These are phyloP conservation scores for Lingula anatina DNA, from an alignment of 2,888 invertebrate species.

Conservation along the genomic window DNA sequence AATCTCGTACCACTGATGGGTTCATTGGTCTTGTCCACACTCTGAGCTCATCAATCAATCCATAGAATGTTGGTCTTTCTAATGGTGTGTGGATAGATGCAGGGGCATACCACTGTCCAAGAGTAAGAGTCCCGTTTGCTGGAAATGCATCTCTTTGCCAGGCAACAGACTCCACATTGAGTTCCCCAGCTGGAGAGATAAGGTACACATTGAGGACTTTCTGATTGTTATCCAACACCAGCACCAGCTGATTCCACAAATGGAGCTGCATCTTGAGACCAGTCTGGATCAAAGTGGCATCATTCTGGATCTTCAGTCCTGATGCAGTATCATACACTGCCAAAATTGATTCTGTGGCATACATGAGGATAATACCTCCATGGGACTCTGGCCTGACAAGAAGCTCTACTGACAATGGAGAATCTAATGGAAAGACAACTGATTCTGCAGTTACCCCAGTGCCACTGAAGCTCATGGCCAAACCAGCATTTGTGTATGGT, in stretches of 20 bases:
- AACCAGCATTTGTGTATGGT: too few relatives aligned
- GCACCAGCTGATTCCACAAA: conserved; percentile 24
- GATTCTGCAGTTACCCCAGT: conserved; percentile 1
- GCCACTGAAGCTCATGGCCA: background rate
- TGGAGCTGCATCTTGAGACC: conserved; percentile 13
- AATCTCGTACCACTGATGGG: conserved; percentile 19
- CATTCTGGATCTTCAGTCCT: conserved; percentile 8
- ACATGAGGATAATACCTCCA: conserved; percentile 21
- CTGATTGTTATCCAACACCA: conserved; percentile 17
- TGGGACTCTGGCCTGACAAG: conserved; percentile 19
- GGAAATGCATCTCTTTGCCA: too few relatives aligned
- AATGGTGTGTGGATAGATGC: too few relatives aligned
- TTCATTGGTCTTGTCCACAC: conserved; percentile 27
- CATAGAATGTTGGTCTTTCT: conserved; percentile 16
- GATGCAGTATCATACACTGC: conserved; percentile 12
- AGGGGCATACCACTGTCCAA: conserved; percentile 18
- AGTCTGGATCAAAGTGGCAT: conserved; percentile 9
- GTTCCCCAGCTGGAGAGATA: too few relatives aligned
- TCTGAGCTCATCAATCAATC: conserved; percentile 26
- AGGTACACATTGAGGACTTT: conserved; percentile 19
- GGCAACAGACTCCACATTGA: too few relatives aligned
- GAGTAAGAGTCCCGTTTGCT: conserved; percentile 12
- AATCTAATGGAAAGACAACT: conserved; percentile 13
- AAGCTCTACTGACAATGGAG: conserved; percentile 22
- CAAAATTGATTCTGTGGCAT: conserved; percentile 10